A percentile compares a stretch with the other conserved stretches of the same genome.
Conservation (phyloP, 1,140 invertebrate species). For the Conopomorpha cramerella region DNA sequence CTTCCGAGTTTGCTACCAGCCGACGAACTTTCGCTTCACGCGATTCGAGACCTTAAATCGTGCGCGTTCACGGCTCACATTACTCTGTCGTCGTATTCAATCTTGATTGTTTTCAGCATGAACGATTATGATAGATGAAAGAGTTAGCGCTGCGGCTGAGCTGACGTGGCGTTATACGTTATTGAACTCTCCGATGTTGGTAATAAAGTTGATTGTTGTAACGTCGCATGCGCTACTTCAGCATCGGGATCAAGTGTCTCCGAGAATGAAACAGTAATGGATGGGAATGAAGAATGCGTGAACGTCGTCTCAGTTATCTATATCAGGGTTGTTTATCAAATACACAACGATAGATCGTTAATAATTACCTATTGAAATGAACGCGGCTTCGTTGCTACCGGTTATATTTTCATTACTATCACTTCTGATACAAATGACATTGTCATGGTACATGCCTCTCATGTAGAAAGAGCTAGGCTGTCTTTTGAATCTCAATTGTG, state of each 20-base stretch:
- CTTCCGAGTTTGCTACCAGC: constrained; percentile 50
- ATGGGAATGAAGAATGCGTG: constrained; percentile 56
- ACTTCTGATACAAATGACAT: too few species aligned
- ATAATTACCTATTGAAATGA: constrained; percentile 55
- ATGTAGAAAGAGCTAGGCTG: too few species aligned
- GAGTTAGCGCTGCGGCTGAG: constrained; percentile 55
- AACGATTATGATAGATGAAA: constrained; percentile 62
- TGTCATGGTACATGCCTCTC: too few species aligned
- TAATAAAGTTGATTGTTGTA: constrained; percentile 15
- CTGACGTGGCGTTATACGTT: constrained; percentile 10
- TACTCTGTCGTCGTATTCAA: constrained; percentile 30
- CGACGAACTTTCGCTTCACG: constrained; percentile 23
- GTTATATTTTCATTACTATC: constrained; percentile 54
- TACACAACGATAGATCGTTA: constrained; percentile 47
- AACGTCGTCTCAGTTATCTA: constrained; percentile 54
- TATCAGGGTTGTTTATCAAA: constrained; percentile 52
- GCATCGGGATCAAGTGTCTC: constrained; percentile 49
- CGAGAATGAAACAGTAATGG: constrained; percentile 58
- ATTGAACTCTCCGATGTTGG: constrained; percentile 16
- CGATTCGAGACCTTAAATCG: constrained; percentile 15
- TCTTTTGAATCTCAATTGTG: too few species aligned
- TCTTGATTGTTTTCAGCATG: constrained; percentile 61
- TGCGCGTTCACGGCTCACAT: constrained; percentile 10
- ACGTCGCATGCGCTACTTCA: constrained; percentile 20
- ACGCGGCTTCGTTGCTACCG: constrained; percentile 36